These are phyloP conservation scores for Euwallacea similis DNA, from an alignment of 1,140 invertebrate genomes.

Conservation along the genomic window DNA sequence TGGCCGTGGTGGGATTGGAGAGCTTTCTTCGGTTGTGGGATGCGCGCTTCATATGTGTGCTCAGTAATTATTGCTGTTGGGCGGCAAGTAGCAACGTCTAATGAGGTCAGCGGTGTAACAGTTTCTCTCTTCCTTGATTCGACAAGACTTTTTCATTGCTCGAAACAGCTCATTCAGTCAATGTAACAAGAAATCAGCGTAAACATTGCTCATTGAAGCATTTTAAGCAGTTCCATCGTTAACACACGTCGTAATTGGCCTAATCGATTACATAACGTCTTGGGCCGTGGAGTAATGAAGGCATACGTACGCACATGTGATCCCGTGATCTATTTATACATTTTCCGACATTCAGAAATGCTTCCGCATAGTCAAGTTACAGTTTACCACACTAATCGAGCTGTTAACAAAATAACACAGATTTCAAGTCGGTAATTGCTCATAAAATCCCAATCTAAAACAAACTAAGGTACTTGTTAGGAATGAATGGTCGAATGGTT, in stretches of 20 bases:
- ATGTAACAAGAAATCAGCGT: background rate
- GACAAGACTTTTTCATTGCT: too few species aligned
- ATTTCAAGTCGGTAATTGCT: constrained; percentile 3
- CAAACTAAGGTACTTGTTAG: background rate
- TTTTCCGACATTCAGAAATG: constrained; percentile 14
- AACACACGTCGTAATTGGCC: constrained; percentile 24
- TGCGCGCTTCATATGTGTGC: too few species aligned
- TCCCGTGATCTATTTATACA: constrained; percentile 17
- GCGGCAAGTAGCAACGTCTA: too few species aligned
- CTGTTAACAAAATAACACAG: constrained; percentile 19
- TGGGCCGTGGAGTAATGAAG: constrained; percentile 15
- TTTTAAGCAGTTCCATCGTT: constrained; percentile 21
- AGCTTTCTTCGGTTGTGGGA: background rate
- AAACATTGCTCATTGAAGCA: constrained; percentile 17
- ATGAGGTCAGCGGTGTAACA: too few species aligned
- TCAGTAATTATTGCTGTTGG: too few species aligned
- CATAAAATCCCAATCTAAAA: background rate
- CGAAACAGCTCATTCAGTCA: too few species aligned
- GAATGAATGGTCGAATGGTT: too few species aligned
- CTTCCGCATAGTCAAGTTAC: constrained; percentile 23
- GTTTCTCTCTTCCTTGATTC: too few species aligned
- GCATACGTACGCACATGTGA: constrained; percentile 8
- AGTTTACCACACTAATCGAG: constrained; percentile 13
- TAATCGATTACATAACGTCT: constrained; percentile 9
- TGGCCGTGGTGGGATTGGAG: constrained; percentile 3